Conservation (phyloP, 2,113 vertebrate species). For the Gallinago media region DNA sequence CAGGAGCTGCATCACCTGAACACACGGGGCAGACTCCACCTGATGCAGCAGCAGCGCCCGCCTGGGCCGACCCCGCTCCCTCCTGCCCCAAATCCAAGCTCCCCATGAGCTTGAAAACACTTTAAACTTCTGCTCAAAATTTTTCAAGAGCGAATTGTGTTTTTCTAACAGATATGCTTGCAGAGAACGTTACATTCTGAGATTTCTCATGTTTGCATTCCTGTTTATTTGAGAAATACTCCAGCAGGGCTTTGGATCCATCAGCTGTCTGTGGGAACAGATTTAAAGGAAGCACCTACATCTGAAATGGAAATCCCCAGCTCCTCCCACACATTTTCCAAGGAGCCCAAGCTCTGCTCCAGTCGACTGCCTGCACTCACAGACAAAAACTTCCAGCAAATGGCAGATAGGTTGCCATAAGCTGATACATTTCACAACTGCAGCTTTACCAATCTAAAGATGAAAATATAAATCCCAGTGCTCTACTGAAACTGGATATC, state of each 20-base stretch:
- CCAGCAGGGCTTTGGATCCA: background rate
- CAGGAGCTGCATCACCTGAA: no score
- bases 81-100: background rate
- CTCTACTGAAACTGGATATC: background rate
- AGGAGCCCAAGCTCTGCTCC: background rate
- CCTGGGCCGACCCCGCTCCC: background rate
- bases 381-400: background rate
- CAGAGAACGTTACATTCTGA: accelerated
- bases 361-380: accelerated
- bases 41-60: background rate
- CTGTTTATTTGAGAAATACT: accelerated
- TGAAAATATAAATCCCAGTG: background rate
- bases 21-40: background rate
- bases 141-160: accelerated
- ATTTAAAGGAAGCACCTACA: background rate
- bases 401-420: no score
- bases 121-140: background rate
- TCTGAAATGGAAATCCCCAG: background rate
- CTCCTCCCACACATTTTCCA: background rate
- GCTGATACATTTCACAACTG: no score
- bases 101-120: background rate
- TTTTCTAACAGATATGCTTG: accelerated
- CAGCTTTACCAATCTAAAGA: no score
- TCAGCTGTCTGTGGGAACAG: background rate
- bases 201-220: accelerated